Evolutionary conservation across 2,113 vertebrate species (phyloP), one percentile per base, ranked within the genome.

Genomic region (Zeus faber): DNA sequence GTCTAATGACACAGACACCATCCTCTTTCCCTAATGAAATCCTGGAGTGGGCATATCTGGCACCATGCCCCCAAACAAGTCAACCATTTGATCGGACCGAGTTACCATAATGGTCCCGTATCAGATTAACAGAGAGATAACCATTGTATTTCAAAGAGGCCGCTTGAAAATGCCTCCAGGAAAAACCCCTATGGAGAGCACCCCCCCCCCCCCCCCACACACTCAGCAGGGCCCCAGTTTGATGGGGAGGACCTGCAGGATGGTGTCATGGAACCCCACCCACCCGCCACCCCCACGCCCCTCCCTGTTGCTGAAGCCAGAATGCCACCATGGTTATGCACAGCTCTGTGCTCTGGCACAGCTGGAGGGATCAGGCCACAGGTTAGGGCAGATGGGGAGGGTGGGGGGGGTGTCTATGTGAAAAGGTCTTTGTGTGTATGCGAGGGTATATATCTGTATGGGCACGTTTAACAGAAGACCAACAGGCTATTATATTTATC

Each of bases 331-430:
- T 18, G 39, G 39, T 16, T 41, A n/a, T n/a, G n/a, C n/a, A n/a
- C n/a, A n/a, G n/a, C n/a, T n/a, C n/a, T n/a, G n/a, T n/a, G 29
- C 61, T 44, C 39, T 52, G 49, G 49, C 74, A 76, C 83, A 83
- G 76, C 79, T 72, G 76, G 80, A 73, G 48, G 56, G 67, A 51
- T 51, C 56, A 44, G 68, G 51, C 44, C 35, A 54, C 5, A 2
- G 68, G 57, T 73, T 65, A 72, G 27, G 41, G 54, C 52, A 22
- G 27, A 48, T 45, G 62, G 52, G 40, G 37, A 33, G 2, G 17
- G 56, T 21, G 20, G 57, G 65, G n/a, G n/a, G n/a, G n/a, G n/a
- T n/a, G n/a, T n/a, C n/a, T n/a, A n/a, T n/a, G n/a, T n/a, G n/a
- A n/a, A n/a, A n/a, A n/a, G n/a, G 21, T 58, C 14, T 21, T 22